Evolutionary conservation across 2,113 vertebrate species (phyloP).

Genomic region (Notarius quadriscutis): DNA sequence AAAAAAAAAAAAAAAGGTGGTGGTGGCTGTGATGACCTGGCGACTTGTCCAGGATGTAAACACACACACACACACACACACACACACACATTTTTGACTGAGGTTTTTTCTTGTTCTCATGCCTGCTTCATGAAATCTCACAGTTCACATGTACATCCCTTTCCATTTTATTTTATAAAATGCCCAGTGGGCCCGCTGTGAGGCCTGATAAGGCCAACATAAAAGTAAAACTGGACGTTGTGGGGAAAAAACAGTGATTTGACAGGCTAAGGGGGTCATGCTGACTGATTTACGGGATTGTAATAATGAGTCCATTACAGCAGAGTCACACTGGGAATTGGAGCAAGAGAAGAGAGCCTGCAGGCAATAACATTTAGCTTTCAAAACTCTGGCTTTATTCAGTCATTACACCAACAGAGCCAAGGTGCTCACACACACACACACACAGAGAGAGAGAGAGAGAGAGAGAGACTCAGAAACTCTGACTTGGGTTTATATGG

Average conservation of each 20-base stretch:
- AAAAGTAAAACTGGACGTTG: neutral
- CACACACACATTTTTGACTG: neutral
- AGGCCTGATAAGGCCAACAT: neutral
- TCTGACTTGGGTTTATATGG: too few species aligned
- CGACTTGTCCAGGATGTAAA: too few species aligned
- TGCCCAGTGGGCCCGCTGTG: too few species aligned
- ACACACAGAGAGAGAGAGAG: rapidly evolving
- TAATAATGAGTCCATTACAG: conserved; percentile 31
- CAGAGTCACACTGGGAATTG: conserved; percentile 43
- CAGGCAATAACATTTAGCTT: conserved; percentile 53
- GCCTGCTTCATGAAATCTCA: neutral
- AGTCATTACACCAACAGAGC: conserved; percentile 51
- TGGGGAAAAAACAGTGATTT: neutral
- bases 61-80: too few species aligned
- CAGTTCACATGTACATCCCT: too few species aligned
- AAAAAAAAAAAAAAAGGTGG: neutral
- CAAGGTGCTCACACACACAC: conserved; percentile 20
- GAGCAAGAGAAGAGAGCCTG: conserved; percentile 49
- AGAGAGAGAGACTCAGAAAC: too few species aligned
- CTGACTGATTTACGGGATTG: conserved; percentile 29
- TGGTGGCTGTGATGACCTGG: too few species aligned
- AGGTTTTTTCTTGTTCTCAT: neutral
- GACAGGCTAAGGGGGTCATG: conserved; percentile 16
- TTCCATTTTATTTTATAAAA: neutral
- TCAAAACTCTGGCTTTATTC: conserved; percentile 51